A percentile compares a stretch with the other conserved stretches of the same genome.
Conservation (phyloP, 2,797 vertebrate species). For the Diglossa cyanea region DNA sequence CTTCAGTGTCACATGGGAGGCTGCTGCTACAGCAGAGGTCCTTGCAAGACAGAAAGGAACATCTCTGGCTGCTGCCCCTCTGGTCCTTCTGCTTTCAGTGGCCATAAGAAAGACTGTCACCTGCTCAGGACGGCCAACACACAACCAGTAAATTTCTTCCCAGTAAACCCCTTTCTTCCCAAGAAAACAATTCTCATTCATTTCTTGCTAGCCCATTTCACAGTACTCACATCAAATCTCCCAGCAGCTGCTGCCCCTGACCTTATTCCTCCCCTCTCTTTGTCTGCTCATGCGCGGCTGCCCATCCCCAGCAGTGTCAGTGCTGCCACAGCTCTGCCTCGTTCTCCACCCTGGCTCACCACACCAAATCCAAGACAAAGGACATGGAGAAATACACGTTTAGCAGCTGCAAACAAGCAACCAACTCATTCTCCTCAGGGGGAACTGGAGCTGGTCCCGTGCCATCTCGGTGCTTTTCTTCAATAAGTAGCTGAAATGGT, state of each 20-base stretch:
- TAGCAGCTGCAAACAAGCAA: neutral
- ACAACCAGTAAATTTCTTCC: neutral
- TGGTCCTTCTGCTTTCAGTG: neutral
- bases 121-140: neutral
- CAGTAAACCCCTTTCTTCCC: slow-evolving; percentile 9
- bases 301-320: slow-evolving; percentile 11
- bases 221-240: slow-evolving; percentile 58
- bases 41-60: neutral
- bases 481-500: neutral
- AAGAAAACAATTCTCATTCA: slow-evolving; percentile 15
- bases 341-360: neutral
- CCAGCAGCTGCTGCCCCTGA: slow-evolving; percentile 15
- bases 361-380: slow-evolving; percentile 14
- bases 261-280: slow-evolving; percentile 45
- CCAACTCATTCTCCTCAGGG: neutral
- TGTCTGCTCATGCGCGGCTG: neutral
- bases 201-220: slow-evolving; percentile 69
- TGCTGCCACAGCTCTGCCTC: neutral
- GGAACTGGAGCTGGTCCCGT: neutral
- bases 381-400: neutral
- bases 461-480: neutral
- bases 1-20: neutral
- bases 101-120: neutral
- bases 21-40: neutral
- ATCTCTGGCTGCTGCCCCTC: neutral